A percentile compares a stretch with the other conserved stretches of the same genome.
Conservation (phyloP, 2,113 vertebrate species). For the Orycteropus afer region DNA sequence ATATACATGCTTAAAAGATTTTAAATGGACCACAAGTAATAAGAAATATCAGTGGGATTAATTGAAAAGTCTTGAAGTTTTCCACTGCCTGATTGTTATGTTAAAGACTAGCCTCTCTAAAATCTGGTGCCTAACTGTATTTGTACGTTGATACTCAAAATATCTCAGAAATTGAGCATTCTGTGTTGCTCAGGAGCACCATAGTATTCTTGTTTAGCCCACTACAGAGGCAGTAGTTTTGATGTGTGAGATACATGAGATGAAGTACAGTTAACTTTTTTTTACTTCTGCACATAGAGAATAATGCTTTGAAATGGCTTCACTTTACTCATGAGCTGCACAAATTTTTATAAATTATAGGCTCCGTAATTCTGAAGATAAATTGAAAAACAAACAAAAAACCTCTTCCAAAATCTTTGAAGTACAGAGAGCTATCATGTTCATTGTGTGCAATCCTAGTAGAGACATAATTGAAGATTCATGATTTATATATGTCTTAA, state of each 20-base stretch:
- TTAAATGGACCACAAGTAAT: neutral
- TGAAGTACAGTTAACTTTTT: neutral
- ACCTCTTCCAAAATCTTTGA: neutral
- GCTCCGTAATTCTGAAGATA: neutral
- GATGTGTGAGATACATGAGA: neutral
- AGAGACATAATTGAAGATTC: neutral
- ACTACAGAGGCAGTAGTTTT: neutral
- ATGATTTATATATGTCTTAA: neutral
- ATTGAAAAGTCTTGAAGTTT: slow-evolving; percentile 14
- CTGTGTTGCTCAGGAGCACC: neutral
- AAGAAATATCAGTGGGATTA: neutral
- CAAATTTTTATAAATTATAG: neutral
- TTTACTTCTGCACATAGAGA: neutral
- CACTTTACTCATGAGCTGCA: neutral
- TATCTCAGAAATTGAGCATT: neutral
- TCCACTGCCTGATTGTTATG: neutral
- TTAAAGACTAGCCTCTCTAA: neutral
- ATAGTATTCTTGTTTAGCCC: neutral
- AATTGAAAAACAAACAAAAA: neutral
- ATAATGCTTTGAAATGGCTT: slow-evolving; percentile 22
- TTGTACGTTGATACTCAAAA: neutral
- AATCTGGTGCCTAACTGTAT: neutral
- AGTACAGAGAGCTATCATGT: neutral
- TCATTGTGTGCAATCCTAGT: slow-evolving; percentile 1
- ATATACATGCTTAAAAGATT: neutral